These are phyloP conservation scores for Aphis gossypii DNA, from an alignment of 1,140 invertebrate species.

Conservation along the genomic window DNA sequence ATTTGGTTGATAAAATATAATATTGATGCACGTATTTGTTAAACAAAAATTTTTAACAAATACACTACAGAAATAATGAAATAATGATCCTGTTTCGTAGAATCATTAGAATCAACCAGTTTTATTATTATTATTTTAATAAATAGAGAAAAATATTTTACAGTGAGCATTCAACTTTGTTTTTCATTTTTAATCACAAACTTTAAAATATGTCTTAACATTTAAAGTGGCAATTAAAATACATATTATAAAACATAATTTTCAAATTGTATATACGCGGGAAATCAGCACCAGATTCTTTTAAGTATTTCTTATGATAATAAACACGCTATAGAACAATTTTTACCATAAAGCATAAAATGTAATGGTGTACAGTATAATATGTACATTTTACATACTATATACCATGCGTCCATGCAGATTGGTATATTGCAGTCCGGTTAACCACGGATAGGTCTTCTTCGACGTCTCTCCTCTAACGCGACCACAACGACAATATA, in stretches of 20 bases:
- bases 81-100: too few species aligned
- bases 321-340: not conserved
- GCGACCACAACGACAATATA: not conserved
- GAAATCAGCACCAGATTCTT: not conserved
- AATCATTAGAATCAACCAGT: too few species aligned
- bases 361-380: not conserved
- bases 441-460: constrained; percentile 8
- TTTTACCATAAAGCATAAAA: not conserved
- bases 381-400: not conserved
- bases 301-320: not conserved
- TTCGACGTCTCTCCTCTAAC: not conserved
- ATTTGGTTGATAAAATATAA: not conserved
- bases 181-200: too few species aligned
- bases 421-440: not conserved
- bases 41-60: not conserved
- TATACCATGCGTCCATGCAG: not conserved
- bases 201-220: too few species aligned
- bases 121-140: too few species aligned
- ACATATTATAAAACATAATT: too few species aligned
- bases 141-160: too few species aligned
- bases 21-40: not conserved
- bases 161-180: too few species aligned
- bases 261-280: not conserved
- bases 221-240: too few species aligned
- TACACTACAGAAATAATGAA: too few species aligned